Base-by-base conservation (phyloP, 2,888 invertebrate species). In the Drosophila nigricruria region DNA sequence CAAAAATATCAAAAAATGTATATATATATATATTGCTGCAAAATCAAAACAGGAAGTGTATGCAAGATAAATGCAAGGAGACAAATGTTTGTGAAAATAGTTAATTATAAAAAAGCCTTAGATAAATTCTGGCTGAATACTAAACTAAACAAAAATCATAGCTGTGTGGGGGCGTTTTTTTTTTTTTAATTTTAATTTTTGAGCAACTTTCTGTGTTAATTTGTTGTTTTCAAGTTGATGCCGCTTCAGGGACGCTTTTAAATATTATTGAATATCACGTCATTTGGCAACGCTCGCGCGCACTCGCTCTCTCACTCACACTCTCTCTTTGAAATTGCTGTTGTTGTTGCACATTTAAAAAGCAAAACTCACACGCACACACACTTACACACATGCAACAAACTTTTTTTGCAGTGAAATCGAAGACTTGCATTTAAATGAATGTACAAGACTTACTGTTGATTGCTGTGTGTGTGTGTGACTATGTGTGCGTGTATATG, bases 41-140 rank as follows among this genome's bases (percentile, higher is more conserved):
- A 82, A 84, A 89, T 74, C 84, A 84, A 84, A 89, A 85, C 89
- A 89, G 84, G 86, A 84, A 84, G 81, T 88, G 61, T 52, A 25
- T 54, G 18, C 23, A 70, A 73, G 70, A 87, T 79, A 78, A 84
- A 66, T 34, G 20, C 23, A 68, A 53, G 25, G 8, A 62, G 34
- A 45, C 14, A 14, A n/a, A 58, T 47, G 10, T 36, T 10, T 27
- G 10, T 36, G 6, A 27, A 45, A 36, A 36, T 9, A 5, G 18
- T 25, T 25, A 27, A n/a, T 43, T 14, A 5, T 23, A 34, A 32
- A 38, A 25, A 69, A n/a, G n/a, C n/a, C n/a, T n/a, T n/a, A n/a
- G n/a, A n/a, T n/a, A 56, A 18, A n/a, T 5, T 10, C 16, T 20
- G 18, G 16, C 32, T 54, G 30, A 40, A 73, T n/a, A 23, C 5